Evolutionary conservation across 2,888 invertebrate species (phyloP).

Genomic region (Drosophila mercatorum): DNA sequence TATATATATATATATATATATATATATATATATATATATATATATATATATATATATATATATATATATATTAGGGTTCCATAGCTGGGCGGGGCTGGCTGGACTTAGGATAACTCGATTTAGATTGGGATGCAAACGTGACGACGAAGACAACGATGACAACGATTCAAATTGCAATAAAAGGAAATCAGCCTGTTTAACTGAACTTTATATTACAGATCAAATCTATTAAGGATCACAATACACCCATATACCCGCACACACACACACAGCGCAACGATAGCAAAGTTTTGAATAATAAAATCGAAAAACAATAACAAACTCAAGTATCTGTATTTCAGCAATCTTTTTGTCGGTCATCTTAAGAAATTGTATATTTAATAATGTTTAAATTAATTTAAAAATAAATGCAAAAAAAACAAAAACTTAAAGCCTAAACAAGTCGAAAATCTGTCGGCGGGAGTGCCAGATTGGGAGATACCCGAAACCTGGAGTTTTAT

Average conservation of each 20-base stretch:
- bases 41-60: background rate
- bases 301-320: constrained; percentile 12
- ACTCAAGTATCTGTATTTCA: constrained; percentile 31
- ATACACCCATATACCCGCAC: background rate
- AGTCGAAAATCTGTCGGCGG: too few species aligned
- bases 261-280: constrained; percentile 23
- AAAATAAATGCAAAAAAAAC: constrained; percentile 20
- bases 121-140: constrained; percentile 15
- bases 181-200: constrained; percentile 25
- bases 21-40: constrained; percentile 4
- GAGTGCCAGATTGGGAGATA: too few species aligned
- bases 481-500: too few species aligned
- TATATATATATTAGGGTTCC: constrained; percentile 7
- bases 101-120: constrained; percentile 15
- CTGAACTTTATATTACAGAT: constrained; percentile 21
- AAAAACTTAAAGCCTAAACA: background rate
- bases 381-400: constrained; percentile 68
- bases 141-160: constrained; percentile 55
- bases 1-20: constrained; percentile 1
- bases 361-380: constrained; percentile 71
- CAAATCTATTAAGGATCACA: constrained; percentile 13
- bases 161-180: constrained; percentile 51
- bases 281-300: constrained; percentile 15
- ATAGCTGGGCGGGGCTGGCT: constrained; percentile 2
- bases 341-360: constrained; percentile 52